A percentile compares a stretch with the other conserved stretches of the same genome.
Evolutionary conservation across 2,888 invertebrate species (phyloP).

Genomic region (Panzeria rudis): DNA sequence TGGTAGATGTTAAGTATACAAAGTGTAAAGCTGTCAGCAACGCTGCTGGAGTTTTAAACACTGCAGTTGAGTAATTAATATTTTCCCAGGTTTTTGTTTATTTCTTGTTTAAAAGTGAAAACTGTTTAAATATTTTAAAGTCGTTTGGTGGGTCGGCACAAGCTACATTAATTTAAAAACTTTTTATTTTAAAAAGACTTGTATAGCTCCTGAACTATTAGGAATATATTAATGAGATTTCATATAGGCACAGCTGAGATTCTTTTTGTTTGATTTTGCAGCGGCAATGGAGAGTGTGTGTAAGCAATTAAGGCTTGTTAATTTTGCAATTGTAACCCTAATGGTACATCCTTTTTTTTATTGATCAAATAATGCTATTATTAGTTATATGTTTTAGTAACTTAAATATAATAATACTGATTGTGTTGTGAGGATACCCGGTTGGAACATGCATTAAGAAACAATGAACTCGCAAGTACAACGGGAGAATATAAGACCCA

Average conservation of each 20-base stretch:
- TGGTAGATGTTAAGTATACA: slow-evolving; percentile 32
- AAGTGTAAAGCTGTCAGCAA: slow-evolving; percentile 56
- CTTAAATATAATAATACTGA: no score
- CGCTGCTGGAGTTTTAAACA: slow-evolving; percentile 35
- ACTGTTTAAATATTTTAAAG: slow-evolving; percentile 22
- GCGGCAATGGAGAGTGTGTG: no score
- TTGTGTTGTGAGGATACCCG: no score
- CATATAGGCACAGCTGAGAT: not conserved
- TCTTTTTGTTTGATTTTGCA: not conserved
- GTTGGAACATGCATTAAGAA: no score
- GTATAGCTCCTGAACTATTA: no score
- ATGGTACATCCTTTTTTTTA: no score
- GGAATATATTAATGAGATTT: not conserved
- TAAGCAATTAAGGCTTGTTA: no score
- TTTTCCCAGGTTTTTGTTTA: slow-evolving; percentile 4
- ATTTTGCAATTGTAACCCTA: no score
- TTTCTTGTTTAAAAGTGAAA: slow-evolving; percentile 8
- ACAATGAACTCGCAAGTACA: no score
- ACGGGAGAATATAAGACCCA: no score
- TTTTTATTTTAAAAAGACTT: not conserved
- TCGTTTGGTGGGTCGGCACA: not conserved
- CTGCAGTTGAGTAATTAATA: slow-evolving; percentile 45
- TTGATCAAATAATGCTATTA: no score
- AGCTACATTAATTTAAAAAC: not conserved
- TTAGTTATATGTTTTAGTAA: no score